Base-by-base conservation (phyloP, 2,797 vertebrate species). In the Falco berigora region DNA sequence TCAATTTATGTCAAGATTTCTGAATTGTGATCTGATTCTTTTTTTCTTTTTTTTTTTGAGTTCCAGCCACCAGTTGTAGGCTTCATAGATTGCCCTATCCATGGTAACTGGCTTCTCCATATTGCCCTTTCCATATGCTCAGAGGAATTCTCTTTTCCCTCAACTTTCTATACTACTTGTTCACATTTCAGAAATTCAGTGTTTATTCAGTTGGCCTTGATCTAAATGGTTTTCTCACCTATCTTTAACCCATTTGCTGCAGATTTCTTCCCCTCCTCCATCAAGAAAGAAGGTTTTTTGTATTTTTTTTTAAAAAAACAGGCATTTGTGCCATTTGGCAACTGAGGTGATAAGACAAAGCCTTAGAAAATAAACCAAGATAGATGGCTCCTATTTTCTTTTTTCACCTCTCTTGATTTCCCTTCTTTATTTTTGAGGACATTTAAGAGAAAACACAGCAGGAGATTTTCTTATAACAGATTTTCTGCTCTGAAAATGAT, bases 351-450 rank as follows among this genome's bases (percentile, higher is more conserved):
- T 78, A 74, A 87, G 46, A 80, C n/a, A 85, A 85, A 91, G 21
- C 23, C 38, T 36, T 64, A 58, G 69, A 71, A 80, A 86, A 85
- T 68, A 94, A 95, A 93, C 14, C 15, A 86, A 55, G 61, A 83
- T 67, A 79, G 42, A 77, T 82, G 42, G 20, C 13, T 59, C 23
- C 32, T 74, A 53, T 93, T 90, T 94, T 92, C 20, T 67, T 83
- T 53, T 75, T 66, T 38, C 53, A 52, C 47, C 84, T 93, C 44
- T 63, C 44, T 86, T 89, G 77, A 88, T 87, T 90, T 80, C 52
- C 24, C 44, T 49, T 52, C 69, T 93, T 87, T 94, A 88, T 90
- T 94, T 96, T 92, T 95, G 87, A 92, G 79, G 53, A 71, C 55
- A 72, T 78, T 56, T 55, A 71, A 89, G 46, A 92, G 69, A 82